Conservation (phyloP, 2,113 vertebrate species). For the Brevimyrus niger region DNA sequence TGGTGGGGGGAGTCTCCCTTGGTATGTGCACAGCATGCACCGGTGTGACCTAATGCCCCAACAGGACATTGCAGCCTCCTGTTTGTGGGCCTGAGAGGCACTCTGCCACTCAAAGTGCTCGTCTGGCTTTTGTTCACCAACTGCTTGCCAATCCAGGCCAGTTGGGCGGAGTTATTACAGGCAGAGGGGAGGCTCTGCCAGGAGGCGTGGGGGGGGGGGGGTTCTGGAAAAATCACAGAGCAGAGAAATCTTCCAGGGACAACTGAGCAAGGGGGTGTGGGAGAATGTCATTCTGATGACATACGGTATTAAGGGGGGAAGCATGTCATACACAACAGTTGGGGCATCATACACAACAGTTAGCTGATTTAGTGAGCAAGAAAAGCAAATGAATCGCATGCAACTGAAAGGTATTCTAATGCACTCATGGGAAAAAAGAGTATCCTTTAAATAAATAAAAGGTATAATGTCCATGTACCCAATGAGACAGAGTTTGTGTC, state of each 20-base stretch:
- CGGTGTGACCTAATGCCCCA: neutral
- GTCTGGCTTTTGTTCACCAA: neutral
- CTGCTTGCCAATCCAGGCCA: neutral
- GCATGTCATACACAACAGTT: neutral
- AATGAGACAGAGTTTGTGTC: neutral
- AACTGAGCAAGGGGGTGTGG: neutral
- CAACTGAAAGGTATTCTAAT: neutral
- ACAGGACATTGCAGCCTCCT: neutral
- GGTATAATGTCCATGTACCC: neutral
- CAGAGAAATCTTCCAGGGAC: conserved; percentile 1
- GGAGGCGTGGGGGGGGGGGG: neutral
- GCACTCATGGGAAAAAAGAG: neutral
- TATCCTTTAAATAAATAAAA: conserved; percentile 2
- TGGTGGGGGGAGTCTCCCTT: no score
- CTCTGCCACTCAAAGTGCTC: neutral
- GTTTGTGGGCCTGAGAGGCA: neutral
- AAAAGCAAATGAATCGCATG: neutral
- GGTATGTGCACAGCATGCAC: neutral
- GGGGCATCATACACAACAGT: neutral
- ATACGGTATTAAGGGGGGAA: neutral
- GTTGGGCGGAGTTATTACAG: neutral
- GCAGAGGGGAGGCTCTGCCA: neutral
- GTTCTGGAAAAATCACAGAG: neutral
- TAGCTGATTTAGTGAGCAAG: neutral
- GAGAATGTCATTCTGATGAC: neutral